Base-by-base conservation (phyloP, 2,797 vertebrate genomes). In the Salmo trutta region DNA sequence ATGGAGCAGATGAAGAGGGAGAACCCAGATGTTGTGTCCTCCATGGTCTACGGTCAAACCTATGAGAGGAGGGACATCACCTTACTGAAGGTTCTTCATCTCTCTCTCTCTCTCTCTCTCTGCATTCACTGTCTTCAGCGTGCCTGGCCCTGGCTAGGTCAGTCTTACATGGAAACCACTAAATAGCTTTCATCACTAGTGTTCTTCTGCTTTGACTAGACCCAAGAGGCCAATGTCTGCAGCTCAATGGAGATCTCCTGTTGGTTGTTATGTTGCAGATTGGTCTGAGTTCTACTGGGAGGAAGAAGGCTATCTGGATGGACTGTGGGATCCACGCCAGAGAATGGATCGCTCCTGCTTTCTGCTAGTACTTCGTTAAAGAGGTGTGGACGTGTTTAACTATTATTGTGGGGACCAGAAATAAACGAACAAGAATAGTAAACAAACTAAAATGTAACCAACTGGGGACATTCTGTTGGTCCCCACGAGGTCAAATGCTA, bases 261-360 rank as follows among this genome's bases (percentile, higher is more conserved):
- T 36, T 71, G 47, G 21, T 62, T 59, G 75, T 72, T 51, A 4
- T 67, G 64, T 41, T 71, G 51, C 67, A 73, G 71, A 68, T 78
- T 19, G 29, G 78, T 65, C 31, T 29, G 12, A 62, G 19, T 53
- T 78, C 74, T 47, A 31, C 14, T 24, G 19, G 31, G 64, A 17
- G 2, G 2, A 54, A 15, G 14, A 69, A 47, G 41, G 67, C 47
- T 2, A 27, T 69, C 67, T 74, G 33, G 21, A 69, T 74, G 33
- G 71, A 62, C 64, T 29, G 54, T 74, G 73, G 73, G 10, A 62
- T 56, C 8, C 73, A 65, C 17, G 16, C 52, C 53, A 24, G 70
- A 47, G 77, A 81, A 24, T 81, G 76, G 74, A 51, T 77, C 52
- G 33, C 66, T 51, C 64, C n/a, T 6, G 72, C 53, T 66, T 75